Percentiles rank a stretch among this genome's conserved stretches.
phyloP scores from a whole-genome alignment of 2,797 vertebrate genomes.

The Oreortyx pictus region DNA sequence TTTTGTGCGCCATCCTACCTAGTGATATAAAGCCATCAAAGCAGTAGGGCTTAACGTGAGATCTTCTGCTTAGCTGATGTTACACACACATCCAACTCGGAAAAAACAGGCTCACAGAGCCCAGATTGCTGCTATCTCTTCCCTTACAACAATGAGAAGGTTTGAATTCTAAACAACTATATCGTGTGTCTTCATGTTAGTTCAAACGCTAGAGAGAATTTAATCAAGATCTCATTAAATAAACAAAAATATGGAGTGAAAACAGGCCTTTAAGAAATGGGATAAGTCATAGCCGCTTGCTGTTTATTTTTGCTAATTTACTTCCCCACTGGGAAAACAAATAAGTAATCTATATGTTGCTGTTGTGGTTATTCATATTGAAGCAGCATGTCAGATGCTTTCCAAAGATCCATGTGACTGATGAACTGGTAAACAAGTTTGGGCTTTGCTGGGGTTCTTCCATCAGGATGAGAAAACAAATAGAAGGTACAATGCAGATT shows the following conservation, averaged over 20 bases:
- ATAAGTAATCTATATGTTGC: neutral
- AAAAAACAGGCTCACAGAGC: neutral
- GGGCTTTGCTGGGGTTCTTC: neutral
- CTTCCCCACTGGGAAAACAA: constrained; percentile 43
- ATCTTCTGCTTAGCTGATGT: neutral
- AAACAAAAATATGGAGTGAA: constrained; percentile 33
- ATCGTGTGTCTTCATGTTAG: neutral
- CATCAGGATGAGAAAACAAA: neutral
- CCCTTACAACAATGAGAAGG: neutral
- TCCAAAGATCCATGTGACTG: neutral
- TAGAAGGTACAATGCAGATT: neutral
- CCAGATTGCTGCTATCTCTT: neutral
- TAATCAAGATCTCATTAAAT: constrained; percentile 36
- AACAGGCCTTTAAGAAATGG: neutral
- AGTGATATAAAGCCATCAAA: neutral
- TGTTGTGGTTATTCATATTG: neutral
- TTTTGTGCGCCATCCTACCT: neutral
- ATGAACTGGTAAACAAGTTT: neutral
- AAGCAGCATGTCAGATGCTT: neutral
- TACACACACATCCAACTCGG: neutral
- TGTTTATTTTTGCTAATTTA: constrained; percentile 61
- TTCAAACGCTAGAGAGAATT: constrained; percentile 8
- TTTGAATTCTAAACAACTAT: constrained; percentile 28
- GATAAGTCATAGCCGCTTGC: constrained; percentile 4
- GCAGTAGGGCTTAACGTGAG: neutral